Conservation (phyloP, 2,888 invertebrate species). For the Axea sp. region DNA sequence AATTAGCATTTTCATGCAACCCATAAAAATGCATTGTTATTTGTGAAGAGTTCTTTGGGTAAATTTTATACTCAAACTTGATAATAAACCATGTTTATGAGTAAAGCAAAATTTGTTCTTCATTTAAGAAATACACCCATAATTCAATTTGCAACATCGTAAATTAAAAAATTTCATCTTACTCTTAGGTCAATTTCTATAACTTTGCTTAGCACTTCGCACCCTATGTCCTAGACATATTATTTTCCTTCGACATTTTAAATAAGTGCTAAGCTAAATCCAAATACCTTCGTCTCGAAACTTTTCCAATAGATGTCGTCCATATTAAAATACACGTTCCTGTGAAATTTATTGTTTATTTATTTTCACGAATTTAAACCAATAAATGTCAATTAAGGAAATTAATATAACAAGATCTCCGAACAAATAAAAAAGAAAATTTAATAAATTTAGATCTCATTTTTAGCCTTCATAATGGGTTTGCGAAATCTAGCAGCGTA, state of each 20-base stretch:
- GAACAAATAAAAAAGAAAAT: constrained; percentile 18
- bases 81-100: too few relatives aligned
- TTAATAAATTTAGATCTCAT: constrained; percentile 23
- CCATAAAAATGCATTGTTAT: too few relatives aligned
- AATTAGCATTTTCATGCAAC: too few relatives aligned
- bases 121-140: too few relatives aligned
- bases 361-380: too few relatives aligned
- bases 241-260: not conserved
- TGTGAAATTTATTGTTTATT: constrained; percentile 2
- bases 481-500: constrained; percentile 7
- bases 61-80: too few relatives aligned
- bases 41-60: too few relatives aligned
- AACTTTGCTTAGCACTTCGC: not conserved
- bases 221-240: not conserved
- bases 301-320: constrained; percentile 37
- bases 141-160: too few relatives aligned
- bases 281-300: constrained; percentile 9
- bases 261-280: constrained; percentile 6
- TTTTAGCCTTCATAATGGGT: constrained; percentile 12
- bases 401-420: constrained; percentile 9
- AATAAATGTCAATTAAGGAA: constrained; percentile 18
- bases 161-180: not conserved
- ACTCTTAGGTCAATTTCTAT: not conserved
- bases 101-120: not conserved
- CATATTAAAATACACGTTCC: constrained; percentile 13